Percentiles rank a stretch among this genome's conserved stretches.
These are phyloP conservation scores for Peromyscus attwateri DNA, from an alignment of 2,797 vertebrate species.

Conservation along the genomic window DNA sequence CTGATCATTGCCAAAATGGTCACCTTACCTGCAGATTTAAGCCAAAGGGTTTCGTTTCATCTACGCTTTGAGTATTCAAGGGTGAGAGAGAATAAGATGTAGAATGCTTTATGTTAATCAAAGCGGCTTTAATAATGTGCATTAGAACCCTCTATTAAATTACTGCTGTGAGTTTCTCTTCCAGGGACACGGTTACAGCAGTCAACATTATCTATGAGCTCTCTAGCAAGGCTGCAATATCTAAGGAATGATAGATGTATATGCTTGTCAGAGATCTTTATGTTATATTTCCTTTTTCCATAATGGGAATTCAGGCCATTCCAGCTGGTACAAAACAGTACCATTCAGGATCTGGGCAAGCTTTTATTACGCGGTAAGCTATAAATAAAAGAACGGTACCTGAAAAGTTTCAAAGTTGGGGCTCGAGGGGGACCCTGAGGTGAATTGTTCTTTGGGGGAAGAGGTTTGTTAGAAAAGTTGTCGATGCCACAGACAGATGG, in stretches of 20 bases:
- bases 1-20: neutral
- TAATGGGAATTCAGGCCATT: neutral
- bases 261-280: neutral
- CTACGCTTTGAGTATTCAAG: neutral
- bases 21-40: neutral
- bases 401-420: neutral
- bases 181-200: neutral
- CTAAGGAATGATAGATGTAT: neutral
- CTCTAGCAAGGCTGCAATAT: neutral
- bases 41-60: accelerated
- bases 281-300: neutral
- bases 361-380: neutral
- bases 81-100: neutral
- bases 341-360: neutral
- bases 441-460: neutral
- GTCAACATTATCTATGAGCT: neutral
- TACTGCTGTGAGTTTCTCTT: too few relatives aligned
- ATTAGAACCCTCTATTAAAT: neutral
- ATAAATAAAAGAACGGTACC: neutral
- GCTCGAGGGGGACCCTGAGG: neutral
- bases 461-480: neutral
- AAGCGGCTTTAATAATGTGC: neutral
- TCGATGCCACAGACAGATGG: neutral
- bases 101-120: neutral
- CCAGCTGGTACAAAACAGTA: neutral